These are phyloP conservation scores for Corydoras maculifer DNA, from an alignment of 2,113 vertebrate species.

Conservation along the genomic window DNA sequence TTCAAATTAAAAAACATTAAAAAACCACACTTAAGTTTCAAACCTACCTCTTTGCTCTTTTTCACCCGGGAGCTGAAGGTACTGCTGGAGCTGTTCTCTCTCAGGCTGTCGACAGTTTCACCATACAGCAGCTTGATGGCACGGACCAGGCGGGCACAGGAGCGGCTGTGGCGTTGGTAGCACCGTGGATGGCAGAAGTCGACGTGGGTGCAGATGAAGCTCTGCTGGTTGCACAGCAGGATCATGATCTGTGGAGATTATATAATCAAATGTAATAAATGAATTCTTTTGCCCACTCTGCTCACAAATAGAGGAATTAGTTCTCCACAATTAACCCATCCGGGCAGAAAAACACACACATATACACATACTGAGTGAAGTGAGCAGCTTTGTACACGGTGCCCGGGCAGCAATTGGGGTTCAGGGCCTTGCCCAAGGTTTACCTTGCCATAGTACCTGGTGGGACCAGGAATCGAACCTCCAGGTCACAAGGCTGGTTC, in stretches of 20 bases:
- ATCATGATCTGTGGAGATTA: constrained; percentile 84
- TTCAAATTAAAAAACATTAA: background rate
- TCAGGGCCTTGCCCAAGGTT: too few species aligned
- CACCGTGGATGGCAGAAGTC: constrained; percentile 97
- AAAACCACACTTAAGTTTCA: background rate
- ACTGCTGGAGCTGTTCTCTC: constrained; percentile 66
- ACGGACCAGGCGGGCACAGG: constrained; percentile 89
- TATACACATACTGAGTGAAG: too few species aligned
- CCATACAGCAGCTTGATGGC: constrained; percentile 94
- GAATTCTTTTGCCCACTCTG: too few species aligned
- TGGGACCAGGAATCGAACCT: too few species aligned
- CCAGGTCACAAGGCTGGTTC: too few species aligned
- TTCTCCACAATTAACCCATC: too few species aligned
- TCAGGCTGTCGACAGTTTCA: constrained; percentile 84
- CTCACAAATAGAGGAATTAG: too few species aligned
- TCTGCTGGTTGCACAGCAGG: constrained; percentile 95
- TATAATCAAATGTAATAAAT: background rate
- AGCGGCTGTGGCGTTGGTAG: constrained; percentile 94
- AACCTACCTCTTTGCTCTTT: constrained; percentile 84
- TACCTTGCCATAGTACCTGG: too few species aligned
- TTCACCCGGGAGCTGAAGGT: constrained; percentile 72
- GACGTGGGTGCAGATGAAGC: constrained; percentile 93
- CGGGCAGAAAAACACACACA: too few species aligned
- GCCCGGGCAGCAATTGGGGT: too few species aligned
- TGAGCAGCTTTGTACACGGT: too few species aligned